Conservation (phyloP, 2,888 invertebrate genomes). For the Biston stratarius region DNA sequence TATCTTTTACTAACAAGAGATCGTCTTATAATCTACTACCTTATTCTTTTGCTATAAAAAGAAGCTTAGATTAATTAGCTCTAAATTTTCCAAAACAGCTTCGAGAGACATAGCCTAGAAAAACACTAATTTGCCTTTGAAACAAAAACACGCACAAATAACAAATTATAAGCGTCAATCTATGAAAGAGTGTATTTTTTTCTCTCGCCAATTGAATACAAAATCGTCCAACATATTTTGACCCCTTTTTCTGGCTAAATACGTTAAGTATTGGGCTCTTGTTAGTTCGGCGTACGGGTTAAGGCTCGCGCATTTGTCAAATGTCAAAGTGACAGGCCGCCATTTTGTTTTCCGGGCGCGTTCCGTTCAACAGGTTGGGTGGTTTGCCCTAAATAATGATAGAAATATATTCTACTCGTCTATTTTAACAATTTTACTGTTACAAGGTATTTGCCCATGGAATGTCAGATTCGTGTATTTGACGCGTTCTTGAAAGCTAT, state of each 20-base stretch:
- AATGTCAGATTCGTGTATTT: no score
- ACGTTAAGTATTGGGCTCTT: conserved; percentile 29
- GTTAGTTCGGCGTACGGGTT: conserved; percentile 31
- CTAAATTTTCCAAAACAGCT: background rate
- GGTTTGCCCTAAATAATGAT: conserved; percentile 6
- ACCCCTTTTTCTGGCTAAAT: conserved; percentile 26
- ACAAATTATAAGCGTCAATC: conserved; percentile 42
- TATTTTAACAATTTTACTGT: conserved; percentile 2
- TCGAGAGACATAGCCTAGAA: background rate
- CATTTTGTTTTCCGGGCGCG: conserved; percentile 44
- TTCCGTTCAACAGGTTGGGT: conserved; percentile 43
- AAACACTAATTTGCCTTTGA: background rate
- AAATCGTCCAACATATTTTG: conserved; percentile 35
- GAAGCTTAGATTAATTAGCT: no score
- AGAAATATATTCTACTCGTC: background rate
- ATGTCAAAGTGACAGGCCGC: conserved; percentile 47
- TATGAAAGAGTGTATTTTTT: conserved; percentile 31
- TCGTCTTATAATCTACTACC: no score
- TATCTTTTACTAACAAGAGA: no score
- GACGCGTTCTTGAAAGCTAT: no score
- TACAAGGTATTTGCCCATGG: background rate
- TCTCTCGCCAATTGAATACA: conserved; percentile 36
- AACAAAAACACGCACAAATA: conserved; percentile 15
- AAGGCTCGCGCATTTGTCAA: conserved; percentile 44
- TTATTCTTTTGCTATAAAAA: no score